phyloP scores from a whole-genome alignment of 2,888 invertebrate species.

The Camponotus fellah region DNA sequence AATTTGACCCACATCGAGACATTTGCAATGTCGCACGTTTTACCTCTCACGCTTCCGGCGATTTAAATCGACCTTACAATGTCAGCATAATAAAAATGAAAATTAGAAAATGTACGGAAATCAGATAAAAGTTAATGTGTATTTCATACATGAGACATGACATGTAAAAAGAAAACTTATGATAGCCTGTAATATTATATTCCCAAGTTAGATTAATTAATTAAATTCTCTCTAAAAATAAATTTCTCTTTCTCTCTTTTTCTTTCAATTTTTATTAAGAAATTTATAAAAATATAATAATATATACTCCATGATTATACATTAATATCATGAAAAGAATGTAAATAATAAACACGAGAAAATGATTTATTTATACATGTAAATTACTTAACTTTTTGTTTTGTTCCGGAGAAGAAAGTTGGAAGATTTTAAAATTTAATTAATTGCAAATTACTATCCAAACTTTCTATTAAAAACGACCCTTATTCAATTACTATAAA shows the following conservation, averaged over 20 bases:
- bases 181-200: not conserved
- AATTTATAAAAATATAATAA: constrained; percentile 18
- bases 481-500: not conserved
- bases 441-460: not conserved
- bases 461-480: not conserved
- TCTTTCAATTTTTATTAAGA: not conserved
- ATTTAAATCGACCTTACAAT: constrained; percentile 5
- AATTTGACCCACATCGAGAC: constrained; percentile 79
- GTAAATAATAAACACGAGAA: not conserved
- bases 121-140: not conserved
- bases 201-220: not conserved
- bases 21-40: constrained; percentile 73
- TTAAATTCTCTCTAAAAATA: no score
- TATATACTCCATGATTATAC: not conserved
- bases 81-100: not conserved
- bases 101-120: not conserved
- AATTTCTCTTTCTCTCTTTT: no score
- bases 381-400: not conserved
- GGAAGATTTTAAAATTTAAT: not conserved
- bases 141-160: not conserved
- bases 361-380: not conserved
- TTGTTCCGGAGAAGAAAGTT: not conserved
- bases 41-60: constrained; percentile 29
- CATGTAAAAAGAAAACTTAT: not conserved
- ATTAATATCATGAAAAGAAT: not conserved